phyloP scores from a whole-genome alignment of 2,888 invertebrate genomes.

The Heliconius sara region DNA sequence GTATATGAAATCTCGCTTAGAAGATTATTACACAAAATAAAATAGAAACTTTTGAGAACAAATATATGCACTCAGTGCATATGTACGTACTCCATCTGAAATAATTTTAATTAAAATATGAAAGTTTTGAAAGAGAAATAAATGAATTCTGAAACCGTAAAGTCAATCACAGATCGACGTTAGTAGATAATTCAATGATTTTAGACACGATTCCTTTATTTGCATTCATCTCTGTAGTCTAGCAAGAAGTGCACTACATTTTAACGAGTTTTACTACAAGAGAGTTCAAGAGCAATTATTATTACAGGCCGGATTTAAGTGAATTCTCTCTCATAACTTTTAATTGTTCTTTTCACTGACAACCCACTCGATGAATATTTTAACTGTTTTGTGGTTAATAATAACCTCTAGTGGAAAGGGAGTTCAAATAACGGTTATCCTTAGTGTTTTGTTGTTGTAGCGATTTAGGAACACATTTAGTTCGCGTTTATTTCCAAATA shows the following conservation, averaged over 20 bases:
- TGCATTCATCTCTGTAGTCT: conserved; percentile 35
- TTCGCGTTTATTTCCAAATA: background rate
- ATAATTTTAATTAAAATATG: conserved; percentile 4
- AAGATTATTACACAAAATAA: background rate
- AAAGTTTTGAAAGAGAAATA: background rate
- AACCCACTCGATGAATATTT: conserved; percentile 12
- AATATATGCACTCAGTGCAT: background rate
- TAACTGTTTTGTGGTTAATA: background rate
- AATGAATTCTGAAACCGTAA: background rate
- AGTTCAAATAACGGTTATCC: background rate
- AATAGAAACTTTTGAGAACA: background rate
- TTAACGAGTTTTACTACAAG: conserved; percentile 75
- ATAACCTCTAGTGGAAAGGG: background rate
- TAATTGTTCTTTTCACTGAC: conserved; percentile 38
- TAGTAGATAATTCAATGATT: conserved; percentile 15
- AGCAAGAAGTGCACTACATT: conserved; percentile 66
- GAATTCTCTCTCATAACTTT: conserved; percentile 36
- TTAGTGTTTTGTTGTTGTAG: background rate
- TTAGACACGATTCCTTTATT: conserved; percentile 36
- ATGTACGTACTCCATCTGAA: background rate
- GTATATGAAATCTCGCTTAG: background rate
- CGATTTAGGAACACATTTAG: no score
- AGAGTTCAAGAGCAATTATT: conserved; percentile 54
- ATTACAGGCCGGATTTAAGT: conserved; percentile 34
- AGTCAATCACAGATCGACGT: conserved; percentile 4